Evolutionary conservation across 2,888 invertebrate species (phyloP), one percentile per base, ranked within the genome.

Genomic region (Ametastegia equiseti): DNA sequence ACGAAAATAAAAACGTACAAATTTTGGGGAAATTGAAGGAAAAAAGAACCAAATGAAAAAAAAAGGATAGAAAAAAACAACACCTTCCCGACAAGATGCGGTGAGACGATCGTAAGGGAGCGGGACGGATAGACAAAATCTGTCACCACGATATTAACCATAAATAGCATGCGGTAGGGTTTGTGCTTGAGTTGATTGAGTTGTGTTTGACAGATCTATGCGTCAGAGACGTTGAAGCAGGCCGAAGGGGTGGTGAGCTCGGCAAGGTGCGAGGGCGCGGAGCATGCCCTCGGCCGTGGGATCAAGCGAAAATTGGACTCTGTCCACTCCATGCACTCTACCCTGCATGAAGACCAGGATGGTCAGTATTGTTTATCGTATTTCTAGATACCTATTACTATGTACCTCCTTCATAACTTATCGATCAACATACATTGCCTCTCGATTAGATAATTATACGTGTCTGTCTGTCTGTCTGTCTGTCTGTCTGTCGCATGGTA

Each of bases 321-420:
- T 89, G 91, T 91, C 90, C 91, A 91, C 88, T 89, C 91, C 89
- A 91, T 91, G 91, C 91, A 91, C 89, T 91, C 91, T 87, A 91
- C 91, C 85, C 91, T 91, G 91, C 91, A 91, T 91, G 91, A 91
- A 90, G 91, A 91, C 91, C 91, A 91, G 89, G 90, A 91, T 91
- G 91, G 91, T 91, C 91, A 91, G 91, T 91, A 91, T 91, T 88
- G 89, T 90, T n/a, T n/a, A 88, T 87, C 88, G 90, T 90, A 89
- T 87, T 80, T 57, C 15, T 60, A 80, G 80, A 80, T n/a, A 57
- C 39, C 65, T 63, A 79, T n/a, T 45, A 45, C 39, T 45, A 19
- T 30, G 30, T 27, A 7, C 4, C 33, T 11, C 36, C 39, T 36
- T n/a, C 54, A 39, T 54, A 54, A 54, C 33, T 75, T 45, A 54